phyloP scores from a whole-genome alignment of 2,797 vertebrate genomes.

The Macrochelys suwanniensis region DNA sequence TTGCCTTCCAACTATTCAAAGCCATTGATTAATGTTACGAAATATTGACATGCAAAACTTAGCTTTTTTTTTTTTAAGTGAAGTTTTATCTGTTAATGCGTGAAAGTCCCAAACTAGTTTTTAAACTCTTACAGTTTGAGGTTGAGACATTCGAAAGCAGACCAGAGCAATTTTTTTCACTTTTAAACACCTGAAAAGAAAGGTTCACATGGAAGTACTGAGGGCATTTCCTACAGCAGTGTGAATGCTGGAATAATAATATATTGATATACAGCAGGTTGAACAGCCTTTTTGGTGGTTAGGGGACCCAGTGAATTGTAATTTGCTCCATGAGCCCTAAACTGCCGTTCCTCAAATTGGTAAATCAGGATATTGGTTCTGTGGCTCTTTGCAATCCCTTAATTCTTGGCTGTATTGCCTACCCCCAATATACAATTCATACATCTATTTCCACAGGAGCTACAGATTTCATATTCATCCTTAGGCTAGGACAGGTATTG shows the following conservation, averaged over 20 bases:
- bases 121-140: background rate
- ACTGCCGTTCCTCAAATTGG: background rate
- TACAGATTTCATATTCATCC: background rate
- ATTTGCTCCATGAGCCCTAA: background rate
- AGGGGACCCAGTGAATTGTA: background rate
- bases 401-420: background rate
- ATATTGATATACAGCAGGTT: background rate
- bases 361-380: background rate
- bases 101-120: background rate
- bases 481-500: background rate
- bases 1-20: background rate
- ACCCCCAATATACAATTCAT: background rate
- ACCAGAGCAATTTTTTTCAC: background rate
- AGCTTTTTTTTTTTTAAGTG: too few relatives aligned
- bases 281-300: constrained; percentile 14
- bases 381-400: background rate
- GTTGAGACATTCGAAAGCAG: background rate
- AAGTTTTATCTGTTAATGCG: background rate
- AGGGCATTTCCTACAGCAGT: background rate
- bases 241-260: background rate
- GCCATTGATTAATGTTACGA: background rate
- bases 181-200: background rate
- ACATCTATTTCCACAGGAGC: background rate
- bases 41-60: background rate
- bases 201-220: background rate